phyloP scores from a whole-genome alignment of 2,797 vertebrate genomes.

The Sebastes minor region DNA sequence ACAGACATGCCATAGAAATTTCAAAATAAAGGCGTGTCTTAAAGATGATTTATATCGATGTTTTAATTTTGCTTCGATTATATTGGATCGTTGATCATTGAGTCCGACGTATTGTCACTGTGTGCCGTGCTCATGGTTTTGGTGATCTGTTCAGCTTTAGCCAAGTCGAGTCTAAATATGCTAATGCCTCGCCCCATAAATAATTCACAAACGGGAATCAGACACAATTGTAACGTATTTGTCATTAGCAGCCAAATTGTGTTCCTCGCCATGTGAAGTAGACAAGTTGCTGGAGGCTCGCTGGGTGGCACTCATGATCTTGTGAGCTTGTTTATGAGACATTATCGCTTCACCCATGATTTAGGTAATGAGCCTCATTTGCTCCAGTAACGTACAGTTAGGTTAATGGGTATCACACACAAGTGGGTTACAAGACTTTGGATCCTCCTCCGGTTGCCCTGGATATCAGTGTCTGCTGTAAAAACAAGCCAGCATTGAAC shows the following conservation, averaged over 20 bases:
- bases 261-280: not conserved
- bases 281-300: not conserved
- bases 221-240: not conserved
- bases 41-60: no score
- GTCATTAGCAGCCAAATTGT: not conserved
- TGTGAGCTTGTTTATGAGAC: constrained; percentile 58
- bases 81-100: no score
- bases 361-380: constrained; percentile 70
- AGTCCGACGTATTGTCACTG: no score
- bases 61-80: no score
- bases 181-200: not conserved
- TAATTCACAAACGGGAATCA: constrained; percentile 4
- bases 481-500: constrained; percentile 63
- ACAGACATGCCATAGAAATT: no score
- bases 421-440: constrained; percentile 67
- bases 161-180: not conserved
- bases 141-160: not conserved
- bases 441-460: constrained; percentile 57
- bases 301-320: constrained; percentile 30
- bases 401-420: constrained; percentile 71
- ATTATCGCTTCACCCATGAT: constrained; percentile 49
- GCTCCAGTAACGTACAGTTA: constrained; percentile 57
- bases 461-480: constrained; percentile 64
- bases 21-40: no score
- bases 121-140: not conserved